phyloP scores from a whole-genome alignment of 37 sponge, comb jelly and placozoan genomes.

The Halichondria panicea region DNA sequence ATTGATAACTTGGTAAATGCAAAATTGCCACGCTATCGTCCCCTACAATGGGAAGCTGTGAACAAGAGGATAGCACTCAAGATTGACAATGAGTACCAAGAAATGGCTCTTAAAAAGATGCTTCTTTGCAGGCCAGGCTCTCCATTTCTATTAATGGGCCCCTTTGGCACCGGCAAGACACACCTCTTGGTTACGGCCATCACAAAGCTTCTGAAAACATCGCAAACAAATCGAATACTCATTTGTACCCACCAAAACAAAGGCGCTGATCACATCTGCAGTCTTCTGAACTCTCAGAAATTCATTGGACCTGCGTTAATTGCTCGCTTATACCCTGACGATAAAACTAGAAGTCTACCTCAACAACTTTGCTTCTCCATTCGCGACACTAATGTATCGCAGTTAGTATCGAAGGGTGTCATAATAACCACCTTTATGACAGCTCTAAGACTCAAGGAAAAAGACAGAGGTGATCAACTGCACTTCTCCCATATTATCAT shows the following conservation, averaged over 20 bases:
- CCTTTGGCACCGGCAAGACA: constrained; percentile 65
- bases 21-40: not conserved
- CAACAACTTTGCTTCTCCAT: not conserved
- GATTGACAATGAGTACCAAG: constrained; percentile 39
- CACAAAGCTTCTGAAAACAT: not conserved
- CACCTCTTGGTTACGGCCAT: constrained; percentile 34
- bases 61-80: not conserved
- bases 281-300: not conserved
- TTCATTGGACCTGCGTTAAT: not conserved
- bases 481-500: constrained; percentile 64
- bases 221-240: not conserved
- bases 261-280: constrained; percentile 20
- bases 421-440: constrained; percentile 51
- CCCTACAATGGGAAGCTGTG: not conserved
- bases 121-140: not conserved
- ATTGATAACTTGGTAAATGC: constrained; percentile 5
- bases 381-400: not conserved
- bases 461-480: not conserved
- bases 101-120: constrained; percentile 22
- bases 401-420: too few species aligned
- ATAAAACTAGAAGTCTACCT: not conserved
- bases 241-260: constrained; percentile 40
- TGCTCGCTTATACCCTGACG: not conserved
- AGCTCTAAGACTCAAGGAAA: not conserved
- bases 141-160: constrained; percentile 52